Base-by-base conservation (phyloP, 23 tunicate species). In the Aplidium turbinatum region DNA sequence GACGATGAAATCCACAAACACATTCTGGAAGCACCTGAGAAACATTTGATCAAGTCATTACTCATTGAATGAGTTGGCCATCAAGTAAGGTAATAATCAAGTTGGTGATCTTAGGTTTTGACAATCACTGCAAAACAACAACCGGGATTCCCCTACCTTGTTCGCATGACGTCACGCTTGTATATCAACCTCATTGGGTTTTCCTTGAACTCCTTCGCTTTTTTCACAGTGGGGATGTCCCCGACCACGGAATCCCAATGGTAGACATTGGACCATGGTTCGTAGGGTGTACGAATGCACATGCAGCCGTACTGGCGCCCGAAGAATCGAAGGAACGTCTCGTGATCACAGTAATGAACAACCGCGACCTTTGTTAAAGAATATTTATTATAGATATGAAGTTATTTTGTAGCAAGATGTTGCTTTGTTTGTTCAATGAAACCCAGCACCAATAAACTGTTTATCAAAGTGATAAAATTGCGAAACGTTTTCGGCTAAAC, bases 261-360 rank as follows among this genome's bases (percentile, higher is more conserved):
- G 16, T 84, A 33, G 2, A 39, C 69, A 33, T 69, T 76, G 38
- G 57, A 25, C 35, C 51, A 76, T 0, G 78, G 62, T 47, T 76
- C 90, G 51, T 23, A 84, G 20, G 90, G 90, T 16, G 75, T 55
- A 39, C 90, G 47, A 31, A 84, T 76, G 6, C 76, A 47, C 82
- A 84, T 76, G 63, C 90, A 76, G 32, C 82, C 90, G 64, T 65
- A 76, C 33, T 58, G 50, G 6, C 77, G 62, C 13, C 73, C 90
- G 54, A 76, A 84, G 38, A 66, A 76, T 18, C 77, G 69, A 7
- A 76, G 39, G 39, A 39, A 84, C 23, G 58, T 76, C 18, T 76
- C 82, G 35, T 84, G 90, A 35, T 84, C 90, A 25, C 90, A 84
- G 52, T 57, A 84, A 50, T 84, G 90, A 27, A 84, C 82, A 27